Percentiles rank a stretch among this genome's conserved stretches.
These are phyloP conservation scores for Agrilus mali DNA, from an alignment of 2,888 invertebrate species.

Conservation along the genomic window DNA sequence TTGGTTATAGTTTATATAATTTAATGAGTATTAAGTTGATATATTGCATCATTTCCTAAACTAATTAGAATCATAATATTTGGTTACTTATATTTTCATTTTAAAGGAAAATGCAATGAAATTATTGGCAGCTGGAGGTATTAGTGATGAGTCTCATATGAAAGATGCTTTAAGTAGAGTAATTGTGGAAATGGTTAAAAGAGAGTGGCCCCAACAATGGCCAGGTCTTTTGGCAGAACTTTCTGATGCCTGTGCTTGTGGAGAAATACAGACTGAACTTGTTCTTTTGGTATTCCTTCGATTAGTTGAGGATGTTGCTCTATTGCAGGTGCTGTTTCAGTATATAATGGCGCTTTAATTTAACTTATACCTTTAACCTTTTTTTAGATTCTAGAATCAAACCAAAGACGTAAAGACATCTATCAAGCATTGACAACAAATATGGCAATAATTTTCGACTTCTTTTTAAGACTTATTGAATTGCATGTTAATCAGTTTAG, in stretches of 20 bases:
- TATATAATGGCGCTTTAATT: neutral
- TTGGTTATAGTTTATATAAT: conserved; percentile 20
- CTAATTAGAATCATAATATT: no score
- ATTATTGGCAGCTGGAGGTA: conserved; percentile 61
- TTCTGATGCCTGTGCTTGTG: conserved; percentile 66
- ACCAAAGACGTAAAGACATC: conserved; percentile 80
- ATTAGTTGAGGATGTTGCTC: conserved; percentile 86
- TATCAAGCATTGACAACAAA: conserved; percentile 78
- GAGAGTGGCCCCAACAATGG: conserved; percentile 98
- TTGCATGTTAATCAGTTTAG: conserved; percentile 67
- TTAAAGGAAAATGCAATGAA: conserved; percentile 76
- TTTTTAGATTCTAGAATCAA: conserved; percentile 65
- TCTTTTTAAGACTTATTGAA: conserved; percentile 70
- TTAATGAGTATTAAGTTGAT: neutral
- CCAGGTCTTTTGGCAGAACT: conserved; percentile 72
- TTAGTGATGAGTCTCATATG: conserved; percentile 61
- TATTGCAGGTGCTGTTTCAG: conserved; percentile 52
- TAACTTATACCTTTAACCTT: conserved; percentile 7
- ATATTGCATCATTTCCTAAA: conserved; percentile 4
- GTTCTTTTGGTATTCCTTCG: conserved; percentile 80
- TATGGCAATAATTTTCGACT: conserved; percentile 79
- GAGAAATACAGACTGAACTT: conserved; percentile 81
- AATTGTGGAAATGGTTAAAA: conserved; percentile 92
- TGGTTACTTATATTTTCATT: conserved; percentile 9
- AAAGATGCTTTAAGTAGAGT: conserved; percentile 79